These are phyloP conservation scores for Acholoe squamosa DNA, from an alignment of 2,888 invertebrate species.

Conservation along the genomic window DNA sequence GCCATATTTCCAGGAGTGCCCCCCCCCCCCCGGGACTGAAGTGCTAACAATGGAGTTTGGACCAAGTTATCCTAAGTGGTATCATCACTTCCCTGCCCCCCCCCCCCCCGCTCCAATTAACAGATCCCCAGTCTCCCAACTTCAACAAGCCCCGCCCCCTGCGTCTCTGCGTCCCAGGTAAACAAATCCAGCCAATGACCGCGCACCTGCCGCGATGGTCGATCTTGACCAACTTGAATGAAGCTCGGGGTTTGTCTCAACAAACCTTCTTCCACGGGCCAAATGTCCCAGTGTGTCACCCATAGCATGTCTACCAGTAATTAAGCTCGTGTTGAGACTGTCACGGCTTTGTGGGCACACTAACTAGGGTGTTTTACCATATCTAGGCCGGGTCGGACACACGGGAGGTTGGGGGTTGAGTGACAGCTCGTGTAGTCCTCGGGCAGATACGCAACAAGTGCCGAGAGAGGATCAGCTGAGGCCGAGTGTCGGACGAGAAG, in stretches of 20 bases:
- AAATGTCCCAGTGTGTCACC: not conserved
- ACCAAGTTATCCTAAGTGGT: too few species aligned
- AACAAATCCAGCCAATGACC: slow-evolving; percentile 13
- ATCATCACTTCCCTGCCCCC: too few species aligned
- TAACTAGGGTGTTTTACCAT: not conserved
- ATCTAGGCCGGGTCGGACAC: not conserved
- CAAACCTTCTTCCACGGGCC: not conserved
- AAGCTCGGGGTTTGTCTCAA: not conserved
- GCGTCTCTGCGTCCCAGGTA: not conserved
- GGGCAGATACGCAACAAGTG: not conserved
- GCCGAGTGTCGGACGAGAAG: not conserved
- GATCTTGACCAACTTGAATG: not conserved
- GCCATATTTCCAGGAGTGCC: too few species aligned
- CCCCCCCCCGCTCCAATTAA: not conserved
- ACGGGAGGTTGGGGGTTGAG: not conserved
- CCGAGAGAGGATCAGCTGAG: not conserved
- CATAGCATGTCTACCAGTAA: not conserved
- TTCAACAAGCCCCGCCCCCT: slow-evolving; percentile 15
- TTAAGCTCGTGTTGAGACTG: not conserved
- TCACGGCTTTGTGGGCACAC: not conserved
- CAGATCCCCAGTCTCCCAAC: not conserved
- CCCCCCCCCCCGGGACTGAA: too few species aligned
- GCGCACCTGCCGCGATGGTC: not conserved
- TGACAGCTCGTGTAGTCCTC: slow-evolving; percentile 6
- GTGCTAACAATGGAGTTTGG: too few species aligned